These are phyloP conservation scores for Onthophagus sagittarius DNA, from an alignment of 2,888 invertebrate species.

Conservation along the genomic window DNA sequence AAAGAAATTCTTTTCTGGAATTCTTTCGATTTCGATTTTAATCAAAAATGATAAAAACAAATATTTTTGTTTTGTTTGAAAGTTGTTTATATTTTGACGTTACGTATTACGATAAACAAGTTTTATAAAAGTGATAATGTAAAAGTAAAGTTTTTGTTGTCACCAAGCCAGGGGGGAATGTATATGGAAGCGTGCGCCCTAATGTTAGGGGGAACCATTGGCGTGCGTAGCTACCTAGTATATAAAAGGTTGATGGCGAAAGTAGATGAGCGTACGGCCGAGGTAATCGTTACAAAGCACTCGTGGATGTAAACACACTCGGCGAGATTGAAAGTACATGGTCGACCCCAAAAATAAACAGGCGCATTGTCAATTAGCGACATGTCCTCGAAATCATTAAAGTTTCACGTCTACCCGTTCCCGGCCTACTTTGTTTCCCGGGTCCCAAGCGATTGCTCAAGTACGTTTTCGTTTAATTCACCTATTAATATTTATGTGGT, in stretches of 20 bases:
- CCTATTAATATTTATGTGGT: conserved; percentile 10
- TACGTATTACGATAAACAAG: too few species aligned
- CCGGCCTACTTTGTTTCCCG: conserved; percentile 17
- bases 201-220: not conserved
- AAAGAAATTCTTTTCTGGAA: conserved; percentile 32
- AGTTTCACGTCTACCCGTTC: conserved; percentile 18
- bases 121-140: not conserved
- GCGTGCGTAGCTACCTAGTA: not conserved
- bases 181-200: not conserved
- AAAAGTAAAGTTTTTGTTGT: not conserved
- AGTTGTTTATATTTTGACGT: too few species aligned
- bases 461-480: conserved; percentile 8
- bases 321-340: conserved; percentile 47
- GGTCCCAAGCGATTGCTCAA: not conserved
- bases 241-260: conserved; percentile 7
- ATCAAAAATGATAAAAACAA: too few species aligned
- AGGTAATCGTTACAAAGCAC: conserved; percentile 40
- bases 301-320: conserved; percentile 46
- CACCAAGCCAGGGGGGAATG: not conserved
- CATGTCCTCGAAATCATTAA: conserved; percentile 26
- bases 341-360: conserved; percentile 48
- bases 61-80: too few species aligned
- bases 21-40: conserved; percentile 24
- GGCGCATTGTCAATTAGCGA: conserved; percentile 45
- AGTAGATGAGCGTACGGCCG: conserved; percentile 28